These are phyloP conservation scores for Pseudolycoriella hygida DNA, from an alignment of 2,888 invertebrate genomes.

Conservation along the genomic window DNA sequence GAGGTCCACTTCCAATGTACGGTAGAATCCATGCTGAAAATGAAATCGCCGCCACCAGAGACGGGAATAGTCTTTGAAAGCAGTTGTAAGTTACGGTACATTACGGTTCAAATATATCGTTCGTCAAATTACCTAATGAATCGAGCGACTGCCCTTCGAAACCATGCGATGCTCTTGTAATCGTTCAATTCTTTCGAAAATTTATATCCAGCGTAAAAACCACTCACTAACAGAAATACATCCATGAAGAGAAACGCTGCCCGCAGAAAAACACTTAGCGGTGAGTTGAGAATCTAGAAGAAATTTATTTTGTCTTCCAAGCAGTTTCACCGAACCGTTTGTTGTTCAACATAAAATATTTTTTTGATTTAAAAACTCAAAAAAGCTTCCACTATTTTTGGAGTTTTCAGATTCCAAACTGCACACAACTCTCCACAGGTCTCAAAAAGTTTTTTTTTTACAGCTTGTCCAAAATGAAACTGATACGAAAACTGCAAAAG, in stretches of 20 bases:
- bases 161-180: constrained; percentile 34
- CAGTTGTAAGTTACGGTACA: not conserved
- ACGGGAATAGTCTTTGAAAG: constrained; percentile 28
- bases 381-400: not conserved
- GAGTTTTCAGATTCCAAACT: no score
- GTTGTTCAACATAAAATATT: not conserved
- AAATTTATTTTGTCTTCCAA: not conserved
- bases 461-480: no score
- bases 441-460: no score
- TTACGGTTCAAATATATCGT: constrained; percentile 20
- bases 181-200: constrained; percentile 34
- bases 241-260: constrained; percentile 49
- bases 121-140: constrained; percentile 35
- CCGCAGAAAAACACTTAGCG: constrained; percentile 40
- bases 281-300: constrained; percentile 34
- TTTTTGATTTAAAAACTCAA: not conserved
- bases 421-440: no score
- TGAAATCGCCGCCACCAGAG: constrained; percentile 41
- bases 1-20: constrained; percentile 41
- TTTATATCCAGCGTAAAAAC: constrained; percentile 42
- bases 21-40: constrained; percentile 51
- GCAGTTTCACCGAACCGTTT: constrained; percentile 6
- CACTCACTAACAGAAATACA: constrained; percentile 47
- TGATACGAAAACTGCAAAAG: no score
- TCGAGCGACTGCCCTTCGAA: constrained; percentile 38